These are phyloP conservation scores for Psephotus haematonotus DNA, from an alignment of 2,113 vertebrate genomes.

Conservation along the genomic window DNA sequence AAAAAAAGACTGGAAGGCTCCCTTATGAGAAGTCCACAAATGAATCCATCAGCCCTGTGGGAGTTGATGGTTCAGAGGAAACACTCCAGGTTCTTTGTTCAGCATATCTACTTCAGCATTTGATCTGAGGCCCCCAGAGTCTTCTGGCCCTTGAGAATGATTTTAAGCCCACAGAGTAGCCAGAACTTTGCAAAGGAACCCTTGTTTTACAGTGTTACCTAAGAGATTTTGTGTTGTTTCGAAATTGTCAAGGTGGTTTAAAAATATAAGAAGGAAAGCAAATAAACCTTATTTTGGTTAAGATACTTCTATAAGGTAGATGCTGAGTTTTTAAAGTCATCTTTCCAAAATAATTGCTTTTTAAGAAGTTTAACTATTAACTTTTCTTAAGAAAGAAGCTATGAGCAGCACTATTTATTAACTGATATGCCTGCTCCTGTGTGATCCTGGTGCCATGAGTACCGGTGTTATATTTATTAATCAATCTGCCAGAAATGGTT, in stretches of 20 bases:
- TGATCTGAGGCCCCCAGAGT: background rate
- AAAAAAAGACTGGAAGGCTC: background rate
- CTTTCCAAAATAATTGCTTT: background rate
- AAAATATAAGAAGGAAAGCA: background rate
- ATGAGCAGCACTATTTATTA: background rate
- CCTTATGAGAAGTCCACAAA: background rate
- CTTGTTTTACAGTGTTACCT: background rate
- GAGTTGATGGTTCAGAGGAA: background rate
- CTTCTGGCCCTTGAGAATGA: background rate
- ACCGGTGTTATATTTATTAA: slow-evolving; percentile 15
- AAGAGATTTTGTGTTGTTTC: background rate
- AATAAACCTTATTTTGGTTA: background rate
- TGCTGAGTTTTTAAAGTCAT: background rate
- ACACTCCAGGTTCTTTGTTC: background rate
- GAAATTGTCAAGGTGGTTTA: background rate
- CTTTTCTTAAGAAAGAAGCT: background rate
- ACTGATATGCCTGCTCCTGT: background rate
- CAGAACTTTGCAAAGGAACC: background rate
- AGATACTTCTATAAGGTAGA: background rate
- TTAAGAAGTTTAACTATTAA: background rate
- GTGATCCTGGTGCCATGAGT: background rate
- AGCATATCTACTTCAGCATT: background rate
- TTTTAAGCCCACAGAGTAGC: background rate
- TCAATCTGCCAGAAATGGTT: slow-evolving; percentile 16
- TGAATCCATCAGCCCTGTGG: background rate